Evolutionary conservation across 2,113 vertebrate species (phyloP).

Genomic region (Siniperca chuatsi): DNA sequence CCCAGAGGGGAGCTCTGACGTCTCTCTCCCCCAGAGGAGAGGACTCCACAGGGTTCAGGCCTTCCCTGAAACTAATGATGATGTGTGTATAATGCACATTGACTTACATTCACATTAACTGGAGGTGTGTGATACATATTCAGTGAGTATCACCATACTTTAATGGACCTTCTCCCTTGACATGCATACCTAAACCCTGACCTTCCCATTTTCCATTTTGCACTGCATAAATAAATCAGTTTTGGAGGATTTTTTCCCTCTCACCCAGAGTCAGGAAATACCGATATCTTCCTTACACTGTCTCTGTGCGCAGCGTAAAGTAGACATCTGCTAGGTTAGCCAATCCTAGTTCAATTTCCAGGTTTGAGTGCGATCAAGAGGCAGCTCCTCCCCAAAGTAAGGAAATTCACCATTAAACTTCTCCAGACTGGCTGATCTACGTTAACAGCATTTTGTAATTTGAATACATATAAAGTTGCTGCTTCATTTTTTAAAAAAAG

Average conservation of each 20-base stretch:
- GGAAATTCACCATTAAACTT: too few species aligned
- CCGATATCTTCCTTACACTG: not conserved
- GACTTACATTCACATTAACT: slow-evolving; percentile 16
- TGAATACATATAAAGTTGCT: not conserved
- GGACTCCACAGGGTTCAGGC: slow-evolving; percentile 37
- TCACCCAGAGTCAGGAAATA: not conserved
- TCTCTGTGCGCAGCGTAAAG: not conserved
- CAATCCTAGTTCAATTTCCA: not conserved
- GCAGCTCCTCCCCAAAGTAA: not conserved
- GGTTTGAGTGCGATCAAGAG: not conserved
- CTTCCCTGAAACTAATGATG: slow-evolving; percentile 22
- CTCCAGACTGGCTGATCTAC: not conserved
- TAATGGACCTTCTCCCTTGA: not conserved
- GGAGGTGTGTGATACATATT: slow-evolving; percentile 1
- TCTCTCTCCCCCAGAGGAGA: slow-evolving; percentile 31
- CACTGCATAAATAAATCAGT: not conserved
- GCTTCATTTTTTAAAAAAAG: too few species aligned
- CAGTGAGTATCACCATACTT: slow-evolving; percentile 20
- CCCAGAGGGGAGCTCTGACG: slow-evolving; percentile 22
- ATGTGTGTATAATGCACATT: slow-evolving; percentile 25
- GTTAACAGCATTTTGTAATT: not conserved
- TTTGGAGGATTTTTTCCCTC: not conserved
- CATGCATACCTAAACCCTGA: slow-evolving; percentile 22
- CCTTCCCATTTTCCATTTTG: not conserved
- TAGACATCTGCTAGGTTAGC: not conserved